These are phyloP conservation scores for Ctenopoma multispine DNA, from an alignment of 2,797 vertebrate species.

Conservation along the genomic window DNA sequence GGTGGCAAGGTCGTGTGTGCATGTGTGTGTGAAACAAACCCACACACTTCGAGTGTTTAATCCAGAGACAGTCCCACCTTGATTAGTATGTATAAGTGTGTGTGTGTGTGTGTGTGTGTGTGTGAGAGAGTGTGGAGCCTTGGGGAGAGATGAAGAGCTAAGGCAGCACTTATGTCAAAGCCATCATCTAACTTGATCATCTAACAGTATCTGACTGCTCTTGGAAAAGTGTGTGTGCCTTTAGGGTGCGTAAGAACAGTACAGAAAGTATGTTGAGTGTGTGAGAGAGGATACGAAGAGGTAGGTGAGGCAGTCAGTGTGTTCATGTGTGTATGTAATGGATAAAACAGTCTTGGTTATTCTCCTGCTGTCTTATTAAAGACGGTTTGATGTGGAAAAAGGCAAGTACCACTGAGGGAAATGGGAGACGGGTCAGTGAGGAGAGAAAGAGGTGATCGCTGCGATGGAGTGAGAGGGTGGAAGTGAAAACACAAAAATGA, in stretches of 20 bases:
- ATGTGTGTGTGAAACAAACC: conserved; percentile 13
- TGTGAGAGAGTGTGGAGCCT: conserved; percentile 51
- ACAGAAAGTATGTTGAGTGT: conserved; percentile 27
- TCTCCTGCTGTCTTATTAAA: conserved; percentile 67
- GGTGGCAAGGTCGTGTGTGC: conserved; percentile 65
- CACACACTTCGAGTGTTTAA: conserved; percentile 58
- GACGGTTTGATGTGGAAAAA: conserved; percentile 69
- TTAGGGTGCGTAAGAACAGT: conserved; percentile 37
- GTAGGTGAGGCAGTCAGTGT: conserved; percentile 11
- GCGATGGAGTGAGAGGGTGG: conserved; percentile 37
- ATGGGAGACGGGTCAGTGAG: conserved; percentile 44
- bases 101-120: conserved; percentile 43
- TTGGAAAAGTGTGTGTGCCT: conserved; percentile 42
- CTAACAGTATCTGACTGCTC: conserved; percentile 62
- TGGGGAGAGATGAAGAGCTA: conserved; percentile 65
- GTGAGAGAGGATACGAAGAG: background rate
- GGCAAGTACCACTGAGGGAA: conserved; percentile 45
- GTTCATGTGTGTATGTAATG: conserved; percentile 42
- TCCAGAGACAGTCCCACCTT: conserved; percentile 55
- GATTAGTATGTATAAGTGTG: conserved; percentile 32
- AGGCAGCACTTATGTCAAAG: conserved; percentile 81
- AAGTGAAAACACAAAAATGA: conserved; percentile 30
- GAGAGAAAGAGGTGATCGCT: conserved; percentile 33
- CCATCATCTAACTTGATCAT: conserved; percentile 77
- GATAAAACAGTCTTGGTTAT: conserved; percentile 65